Percentiles rank a stretch among this genome's conserved stretches.
Evolutionary conservation across 2,888 invertebrate genomes (phyloP).

Genomic region (Tenodera sinensis): DNA sequence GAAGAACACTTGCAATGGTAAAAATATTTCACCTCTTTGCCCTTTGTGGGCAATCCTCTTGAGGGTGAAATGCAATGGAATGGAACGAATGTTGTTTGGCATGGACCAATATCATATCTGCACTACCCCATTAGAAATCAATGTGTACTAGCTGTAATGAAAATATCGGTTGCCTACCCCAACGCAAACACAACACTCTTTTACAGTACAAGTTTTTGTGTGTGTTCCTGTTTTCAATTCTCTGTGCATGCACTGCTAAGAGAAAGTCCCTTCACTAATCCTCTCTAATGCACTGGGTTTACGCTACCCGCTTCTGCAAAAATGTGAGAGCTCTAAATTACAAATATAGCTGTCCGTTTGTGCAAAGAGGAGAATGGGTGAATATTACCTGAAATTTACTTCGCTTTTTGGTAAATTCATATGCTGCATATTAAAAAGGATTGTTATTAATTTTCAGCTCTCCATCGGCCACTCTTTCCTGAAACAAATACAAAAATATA

Average conservation of each 20-base stretch:
- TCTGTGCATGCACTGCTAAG: neutral
- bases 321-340: too few relatives aligned
- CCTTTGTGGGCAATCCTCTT: neutral
- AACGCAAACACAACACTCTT: too few relatives aligned
- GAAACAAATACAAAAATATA: too few relatives aligned
- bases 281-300: neutral
- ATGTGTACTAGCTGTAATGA: neutral
- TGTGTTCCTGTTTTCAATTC: neutral
- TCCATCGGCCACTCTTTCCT: too few relatives aligned
- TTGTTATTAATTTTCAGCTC: too few relatives aligned
- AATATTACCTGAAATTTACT: too few relatives aligned
- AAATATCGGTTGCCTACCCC: neutral
- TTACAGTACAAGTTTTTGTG: neutral
- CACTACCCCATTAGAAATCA: slow-evolving; percentile 4
- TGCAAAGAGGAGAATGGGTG: too few relatives aligned
- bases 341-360: too few relatives aligned
- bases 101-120: neutral
- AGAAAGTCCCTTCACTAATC: neutral
- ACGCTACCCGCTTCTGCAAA: neutral
- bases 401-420: too few relatives aligned
- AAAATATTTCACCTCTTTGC: too few relatives aligned
- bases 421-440: too few relatives aligned
- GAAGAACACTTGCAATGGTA: too few relatives aligned
- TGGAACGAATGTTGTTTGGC: neutral
- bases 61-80: neutral